Conservation (phyloP, 2,888 invertebrate genomes). For the Microplitis deprimator region DNA sequence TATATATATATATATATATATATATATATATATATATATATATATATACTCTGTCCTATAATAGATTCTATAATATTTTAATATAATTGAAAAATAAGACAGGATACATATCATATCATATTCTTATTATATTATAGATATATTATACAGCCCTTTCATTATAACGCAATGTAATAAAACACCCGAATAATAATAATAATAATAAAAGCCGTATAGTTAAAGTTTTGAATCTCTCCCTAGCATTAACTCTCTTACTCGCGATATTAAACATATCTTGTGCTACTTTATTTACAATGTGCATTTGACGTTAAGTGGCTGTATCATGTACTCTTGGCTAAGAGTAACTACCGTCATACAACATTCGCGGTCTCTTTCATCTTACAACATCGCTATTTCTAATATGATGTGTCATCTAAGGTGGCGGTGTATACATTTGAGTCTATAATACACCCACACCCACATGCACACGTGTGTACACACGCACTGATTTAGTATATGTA, state of each 20-base stretch:
- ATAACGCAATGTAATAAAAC: too few species aligned
- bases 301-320: constrained; percentile 38
- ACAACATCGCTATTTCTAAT: constrained; percentile 38
- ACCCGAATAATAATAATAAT: too few species aligned
- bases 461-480: not conserved
- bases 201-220: not conserved
- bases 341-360: constrained; percentile 38
- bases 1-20: not conserved
- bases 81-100: too few species aligned
- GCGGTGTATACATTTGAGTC: not conserved
- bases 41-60: too few species aligned
- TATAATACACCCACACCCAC: not conserved
- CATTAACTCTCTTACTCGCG: constrained; percentile 14
- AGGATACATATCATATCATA: too few species aligned
- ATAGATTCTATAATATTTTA: too few species aligned
- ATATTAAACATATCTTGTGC: constrained; percentile 3
- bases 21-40: not conserved
- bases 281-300: constrained; percentile 40
- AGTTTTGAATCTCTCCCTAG: constrained; percentile 3
- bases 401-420: constrained; percentile 10
- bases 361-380: constrained; percentile 41
- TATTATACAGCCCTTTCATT: too few species aligned
- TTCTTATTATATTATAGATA: too few species aligned
- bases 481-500: not conserved
- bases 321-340: constrained; percentile 33